Percentiles rank a stretch among this genome's conserved stretches.
phyloP scores from a whole-genome alignment of 2,888 invertebrate genomes.

The Drosophila monieri region DNA sequence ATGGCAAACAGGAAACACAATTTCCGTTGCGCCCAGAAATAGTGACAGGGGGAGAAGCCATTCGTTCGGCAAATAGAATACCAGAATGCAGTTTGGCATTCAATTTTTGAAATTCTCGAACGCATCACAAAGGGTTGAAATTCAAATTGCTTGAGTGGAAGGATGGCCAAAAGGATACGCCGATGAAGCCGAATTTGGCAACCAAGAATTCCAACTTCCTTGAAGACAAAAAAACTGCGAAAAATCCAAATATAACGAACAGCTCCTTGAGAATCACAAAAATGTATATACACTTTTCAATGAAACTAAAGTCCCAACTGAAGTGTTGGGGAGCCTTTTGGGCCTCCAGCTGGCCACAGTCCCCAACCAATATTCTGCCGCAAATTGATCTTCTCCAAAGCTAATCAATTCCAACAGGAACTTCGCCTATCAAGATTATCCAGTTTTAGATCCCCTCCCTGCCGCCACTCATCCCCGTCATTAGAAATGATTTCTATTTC shows the following conservation, averaged over 20 bases:
- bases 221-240: neutral
- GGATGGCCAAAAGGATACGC: neutral
- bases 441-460: slow-evolving; percentile 28
- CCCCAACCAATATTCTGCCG: slow-evolving; percentile 25
- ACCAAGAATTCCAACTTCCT: neutral
- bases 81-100: slow-evolving; percentile 16
- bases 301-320: no score
- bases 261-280: neutral
- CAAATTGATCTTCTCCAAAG: slow-evolving; percentile 19
- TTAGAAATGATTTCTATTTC: slow-evolving; percentile 39
- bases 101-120: slow-evolving; percentile 11
- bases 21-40: slow-evolving; percentile 51
- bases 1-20: slow-evolving; percentile 55
- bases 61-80: slow-evolving; percentile 44
- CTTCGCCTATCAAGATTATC: slow-evolving; percentile 35
- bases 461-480: slow-evolving; percentile 1
- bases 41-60: slow-evolving; percentile 30
- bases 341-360: slow-evolving; percentile 15
- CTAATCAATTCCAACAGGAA: slow-evolving; percentile 27
- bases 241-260: neutral
- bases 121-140: slow-evolving; percentile 2
- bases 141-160: slow-evolving; percentile 2
- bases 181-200: neutral
- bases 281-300: no score
- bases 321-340: neutral